These are phyloP conservation scores for Pleuronectes platessa DNA, from an alignment of 2,113 vertebrate species.

Conservation along the genomic window DNA sequence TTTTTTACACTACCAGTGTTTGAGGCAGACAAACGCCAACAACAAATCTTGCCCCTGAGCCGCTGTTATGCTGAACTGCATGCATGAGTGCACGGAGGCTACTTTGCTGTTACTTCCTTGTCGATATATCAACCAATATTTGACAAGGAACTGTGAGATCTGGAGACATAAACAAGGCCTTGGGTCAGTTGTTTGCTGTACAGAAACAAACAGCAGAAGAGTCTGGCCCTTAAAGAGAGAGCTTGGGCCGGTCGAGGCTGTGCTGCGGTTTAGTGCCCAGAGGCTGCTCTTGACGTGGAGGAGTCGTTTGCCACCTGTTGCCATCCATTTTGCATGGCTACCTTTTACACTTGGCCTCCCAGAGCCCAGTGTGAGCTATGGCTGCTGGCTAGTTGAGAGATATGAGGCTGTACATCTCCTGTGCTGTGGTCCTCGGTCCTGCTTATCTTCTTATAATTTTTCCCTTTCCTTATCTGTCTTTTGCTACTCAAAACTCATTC, in stretches of 20 bases:
- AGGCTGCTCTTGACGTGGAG: constrained; percentile 39
- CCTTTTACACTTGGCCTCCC: constrained; percentile 34
- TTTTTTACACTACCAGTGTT: background rate
- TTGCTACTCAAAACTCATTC: background rate
- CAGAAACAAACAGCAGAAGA: constrained; percentile 38
- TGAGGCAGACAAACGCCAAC: background rate
- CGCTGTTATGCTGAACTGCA: background rate
- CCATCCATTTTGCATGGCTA: constrained; percentile 58
- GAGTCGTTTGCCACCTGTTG: constrained; percentile 61
- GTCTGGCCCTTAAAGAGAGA: constrained; percentile 33
- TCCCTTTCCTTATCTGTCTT: constrained; percentile 19
- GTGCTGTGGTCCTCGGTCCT: constrained; percentile 2
- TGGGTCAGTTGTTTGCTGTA: constrained; percentile 46
- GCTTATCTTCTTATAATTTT: constrained; percentile 11
- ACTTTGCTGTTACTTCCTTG: constrained; percentile 3
- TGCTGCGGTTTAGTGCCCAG: constrained; percentile 28
- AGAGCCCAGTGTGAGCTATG: constrained; percentile 21
- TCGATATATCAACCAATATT: constrained; percentile 54
- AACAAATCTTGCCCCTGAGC: background rate
- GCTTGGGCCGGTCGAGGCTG: constrained; percentile 30
- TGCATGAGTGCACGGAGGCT: constrained; percentile 1
- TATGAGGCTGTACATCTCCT: background rate
- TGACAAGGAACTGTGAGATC: constrained; percentile 26
- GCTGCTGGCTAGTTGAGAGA: constrained; percentile 25
- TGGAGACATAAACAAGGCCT: constrained; percentile 33